Base-by-base conservation (phyloP, 2,797 vertebrate genomes). In the Tangara arthus region DNA sequence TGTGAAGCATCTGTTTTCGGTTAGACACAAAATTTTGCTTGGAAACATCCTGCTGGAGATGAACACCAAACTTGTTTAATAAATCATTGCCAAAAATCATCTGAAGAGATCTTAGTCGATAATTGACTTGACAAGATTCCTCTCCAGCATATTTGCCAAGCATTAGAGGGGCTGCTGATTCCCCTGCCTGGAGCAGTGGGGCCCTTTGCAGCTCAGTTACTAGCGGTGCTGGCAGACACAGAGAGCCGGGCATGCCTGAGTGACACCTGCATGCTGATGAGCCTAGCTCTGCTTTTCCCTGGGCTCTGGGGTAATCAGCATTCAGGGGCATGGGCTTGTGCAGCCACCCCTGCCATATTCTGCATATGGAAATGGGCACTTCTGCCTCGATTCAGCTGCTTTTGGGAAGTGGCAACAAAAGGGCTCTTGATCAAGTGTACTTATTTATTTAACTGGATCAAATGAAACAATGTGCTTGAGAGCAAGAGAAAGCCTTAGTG, bases 1-100 rank as follows among this genome's bases (percentile, higher is more conserved):
- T 82, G 14, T 71, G 50, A 79, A 94, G 78, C 93, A 94, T 95
- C 87, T 95, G 94, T 73, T 93, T 97, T 92, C 72, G 61, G 73
- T 91, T 82, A 73, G 80, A 77, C 44, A 21, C 41, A 79, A 39
- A 52, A 73, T 82, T 92, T 52, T 90, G 30, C 84, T 93, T 95
- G 63, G 72, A 92, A 97, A 89, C 68, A 65, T 86, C 65, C 46
- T 89, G 35, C 82, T 89, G 65, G 73, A 83, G 64, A 49, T 47
- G 85, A 89, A 85, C 75, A 92, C 65, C 55, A 52, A 93, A 57
- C 42, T 90, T 20, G 34, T 83, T 90, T 64, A 77, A 70, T 46
- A 82, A 85, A 91, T 55, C 3, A 6, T 77, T 96, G 87, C 82
- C 84, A 95, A 91, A 91, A 96, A 10, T 47, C 68, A 69, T 93